Percentiles rank a stretch among this genome's conserved stretches.
phyloP scores from a whole-genome alignment of 2,113 vertebrate genomes.

The Callithrix jacchus region DNA sequence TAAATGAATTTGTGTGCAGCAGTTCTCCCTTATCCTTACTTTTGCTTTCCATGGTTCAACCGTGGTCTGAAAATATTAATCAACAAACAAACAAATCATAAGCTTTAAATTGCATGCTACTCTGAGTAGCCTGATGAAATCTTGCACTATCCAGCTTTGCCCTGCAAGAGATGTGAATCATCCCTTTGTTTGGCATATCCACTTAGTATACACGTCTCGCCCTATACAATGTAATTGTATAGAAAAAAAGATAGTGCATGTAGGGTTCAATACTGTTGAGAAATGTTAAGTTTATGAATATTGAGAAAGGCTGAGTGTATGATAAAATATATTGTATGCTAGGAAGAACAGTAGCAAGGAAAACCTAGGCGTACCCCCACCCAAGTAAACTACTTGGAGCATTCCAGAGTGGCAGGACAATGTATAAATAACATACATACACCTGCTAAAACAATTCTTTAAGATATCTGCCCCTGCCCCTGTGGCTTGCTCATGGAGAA shows the following conservation, averaged over 20 bases:
- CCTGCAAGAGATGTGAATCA: neutral
- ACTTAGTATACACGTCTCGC: neutral
- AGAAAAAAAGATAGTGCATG: neutral
- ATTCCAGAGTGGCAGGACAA: too few species aligned
- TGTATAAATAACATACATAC: too few species aligned
- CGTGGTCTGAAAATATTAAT: neutral
- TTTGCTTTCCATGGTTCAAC: neutral
- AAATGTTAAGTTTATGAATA: too few species aligned
- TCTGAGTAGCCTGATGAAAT: neutral
- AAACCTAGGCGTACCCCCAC: too few species aligned
- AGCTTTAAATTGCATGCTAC: neutral
- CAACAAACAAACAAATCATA: neutral
- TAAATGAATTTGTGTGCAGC: neutral
- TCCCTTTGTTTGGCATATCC: neutral
- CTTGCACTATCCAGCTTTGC: neutral
- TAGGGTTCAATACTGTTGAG: neutral
- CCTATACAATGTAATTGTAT: neutral
- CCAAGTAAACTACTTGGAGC: too few species aligned
- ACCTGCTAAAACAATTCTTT: too few species aligned
- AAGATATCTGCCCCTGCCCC: too few species aligned
- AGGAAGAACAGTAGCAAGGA: too few species aligned
- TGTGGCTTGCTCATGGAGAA: too few species aligned
- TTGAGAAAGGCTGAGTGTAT: too few species aligned
- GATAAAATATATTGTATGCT: too few species aligned
- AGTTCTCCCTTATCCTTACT: neutral